Base-by-base conservation (phyloP, 2,888 invertebrate species). In the Caenorhabditis zanzibari region DNA sequence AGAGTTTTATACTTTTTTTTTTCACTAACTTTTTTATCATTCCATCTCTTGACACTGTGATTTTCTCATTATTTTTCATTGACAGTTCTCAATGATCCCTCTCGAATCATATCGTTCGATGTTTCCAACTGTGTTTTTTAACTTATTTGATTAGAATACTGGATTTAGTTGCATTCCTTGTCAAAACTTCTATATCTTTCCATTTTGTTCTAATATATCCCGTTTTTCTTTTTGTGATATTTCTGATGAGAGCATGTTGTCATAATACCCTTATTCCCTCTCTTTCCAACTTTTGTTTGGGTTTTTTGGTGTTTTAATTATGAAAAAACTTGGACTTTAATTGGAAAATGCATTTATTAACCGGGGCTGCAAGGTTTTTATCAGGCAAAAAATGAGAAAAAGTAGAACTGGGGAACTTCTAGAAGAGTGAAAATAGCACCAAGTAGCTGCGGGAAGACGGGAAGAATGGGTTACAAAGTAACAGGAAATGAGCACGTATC, bases 311-410 rank as follows among this genome's bases (percentile, higher is more conserved):
- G 41, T 61, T 61, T 22, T 54, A 22, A 24, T 26, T n/a, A n/a
- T n/a, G n/a, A 52, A 47, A n/a, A 47, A 47, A 19, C n/a, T 19
- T 24, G 7, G 16, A 28, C 19, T 12, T 1, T 1, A 58, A 32
- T 58, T 32, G n/a, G n/a, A 54, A 54, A 74, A 74, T 74, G 63
- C 74, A 54, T 64, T 74, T 54, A 54, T 61, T 24, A 73, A 63
- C 74, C 63, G 74, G 74, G 74, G 74, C 63, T 63, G 73, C 63
- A 73, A 61, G 61, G 61, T 73, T 73, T 63, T 63, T 63, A 73
- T 63, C 52, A 73, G 73, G 73, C 73, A 14, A 72, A 47, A 12
- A 47, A 19, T 9, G 19, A 14, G 12, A 32, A 49, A 72, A 26
- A 41, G 38, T 9, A 41, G 12, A 68, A 54, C 49, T 35, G 49